phyloP scores from a whole-genome alignment of 2,113 vertebrate species.

The Sturnus vulgaris region DNA sequence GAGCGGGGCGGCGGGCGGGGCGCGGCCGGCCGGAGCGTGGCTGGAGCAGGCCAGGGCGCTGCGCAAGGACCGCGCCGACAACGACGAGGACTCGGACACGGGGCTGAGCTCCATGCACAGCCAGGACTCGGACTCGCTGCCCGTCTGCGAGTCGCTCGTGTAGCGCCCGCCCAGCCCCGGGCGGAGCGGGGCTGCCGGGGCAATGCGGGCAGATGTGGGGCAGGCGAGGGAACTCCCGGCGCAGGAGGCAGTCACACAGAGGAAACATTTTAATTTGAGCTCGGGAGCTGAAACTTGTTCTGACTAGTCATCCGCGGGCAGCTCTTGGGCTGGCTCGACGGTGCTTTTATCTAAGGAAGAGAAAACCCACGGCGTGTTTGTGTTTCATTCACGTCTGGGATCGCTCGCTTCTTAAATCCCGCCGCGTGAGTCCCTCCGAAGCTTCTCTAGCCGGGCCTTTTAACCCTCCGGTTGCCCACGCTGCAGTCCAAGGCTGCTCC shows the following conservation, averaged over 20 bases:
- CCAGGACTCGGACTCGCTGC: constrained; percentile 88
- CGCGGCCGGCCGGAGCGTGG: no score
- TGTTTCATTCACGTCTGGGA: constrained; percentile 23
- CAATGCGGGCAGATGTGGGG: neutral
- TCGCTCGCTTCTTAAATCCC: neutral
- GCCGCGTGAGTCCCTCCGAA: neutral
- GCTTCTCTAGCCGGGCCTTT: neutral
- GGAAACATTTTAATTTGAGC: constrained; percentile 61
- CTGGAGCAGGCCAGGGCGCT: neutral
- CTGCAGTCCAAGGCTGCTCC: neutral
- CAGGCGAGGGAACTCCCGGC: neutral
- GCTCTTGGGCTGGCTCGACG: neutral
- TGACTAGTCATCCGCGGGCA: constrained; percentile 47
- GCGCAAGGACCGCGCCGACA: constrained; percentile 73
- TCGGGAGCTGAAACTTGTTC: constrained; percentile 46
- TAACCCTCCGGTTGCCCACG: neutral
- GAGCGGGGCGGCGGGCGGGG: neutral
- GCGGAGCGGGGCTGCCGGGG: neutral
- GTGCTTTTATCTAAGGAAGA: constrained; percentile 29
- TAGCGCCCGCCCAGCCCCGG: constrained; percentile 23
- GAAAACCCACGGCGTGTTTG: constrained; percentile 29
- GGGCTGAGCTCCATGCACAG: constrained; percentile 96
- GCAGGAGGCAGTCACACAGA: neutral
- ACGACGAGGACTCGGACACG: constrained; percentile 94
- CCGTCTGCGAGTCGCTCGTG: constrained; percentile 88